Percentiles rank a stretch among this genome's conserved stretches.
phyloP scores from a whole-genome alignment of 2,113 vertebrate genomes.

The Anoura caudifer region DNA sequence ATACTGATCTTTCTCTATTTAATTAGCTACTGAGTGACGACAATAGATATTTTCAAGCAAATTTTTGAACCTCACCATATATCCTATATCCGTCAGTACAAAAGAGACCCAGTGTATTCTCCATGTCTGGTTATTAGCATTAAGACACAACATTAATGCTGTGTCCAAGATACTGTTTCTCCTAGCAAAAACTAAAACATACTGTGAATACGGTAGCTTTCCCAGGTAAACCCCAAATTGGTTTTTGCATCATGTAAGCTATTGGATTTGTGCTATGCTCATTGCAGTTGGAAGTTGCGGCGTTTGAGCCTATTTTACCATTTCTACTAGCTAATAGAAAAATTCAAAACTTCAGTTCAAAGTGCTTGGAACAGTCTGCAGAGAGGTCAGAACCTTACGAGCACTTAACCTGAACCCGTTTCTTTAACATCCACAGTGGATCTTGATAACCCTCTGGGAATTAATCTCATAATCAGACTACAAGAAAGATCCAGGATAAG shows the following conservation, averaged over 20 bases:
- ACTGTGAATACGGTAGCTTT: neutral
- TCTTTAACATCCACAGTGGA: conserved; percentile 42
- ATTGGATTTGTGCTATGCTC: conserved; percentile 25
- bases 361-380: conserved; percentile 48
- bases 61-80: neutral
- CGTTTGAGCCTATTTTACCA: conserved; percentile 47
- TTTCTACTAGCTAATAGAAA: conserved; percentile 57
- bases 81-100: neutral
- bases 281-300: neutral
- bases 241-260: conserved; percentile 10
- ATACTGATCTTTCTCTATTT: neutral
- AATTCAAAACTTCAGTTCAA: conserved; percentile 66
- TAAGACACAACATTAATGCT: neutral
- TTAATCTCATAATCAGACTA: conserved; percentile 57
- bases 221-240: conserved; percentile 33
- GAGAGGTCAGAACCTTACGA: conserved; percentile 55
- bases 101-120: neutral
- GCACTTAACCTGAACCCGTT: conserved; percentile 39
- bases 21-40: neutral
- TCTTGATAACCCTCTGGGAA: conserved; percentile 45
- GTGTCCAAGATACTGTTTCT: neutral
- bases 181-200: neutral
- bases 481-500: conserved; percentile 41
- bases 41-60: neutral
- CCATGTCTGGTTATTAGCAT: neutral